Base-by-base conservation (phyloP, 2,888 invertebrate species). In the Dolichomitus sp. region DNA sequence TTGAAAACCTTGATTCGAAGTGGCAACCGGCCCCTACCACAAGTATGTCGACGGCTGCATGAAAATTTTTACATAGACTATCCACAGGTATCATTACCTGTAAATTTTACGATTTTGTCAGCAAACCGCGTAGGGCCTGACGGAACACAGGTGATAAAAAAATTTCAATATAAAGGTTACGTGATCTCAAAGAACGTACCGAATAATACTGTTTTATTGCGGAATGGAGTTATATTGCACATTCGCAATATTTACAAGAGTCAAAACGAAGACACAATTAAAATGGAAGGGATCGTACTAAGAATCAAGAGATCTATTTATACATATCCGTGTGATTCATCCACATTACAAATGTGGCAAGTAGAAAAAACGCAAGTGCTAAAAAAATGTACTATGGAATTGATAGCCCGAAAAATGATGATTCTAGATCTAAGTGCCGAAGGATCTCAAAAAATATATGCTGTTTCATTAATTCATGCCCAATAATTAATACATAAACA, bases 181-280 rank as follows among this genome's bases (percentile, higher is more conserved):
- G n/a, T 30, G 6, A 66, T 66, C 30, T 48, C 50, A 50, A 33
- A 48, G 2, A 57, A 66, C 12, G 12, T 27, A 6, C 66, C 76
- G n/a, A 69, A 80, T 72, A 83, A 83, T 66, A 57, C 65, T 2
- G 61, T 80, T 11, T 37, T 83, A 37, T 65, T 83, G 19, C 1
- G 40, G 0, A 57, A 72, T 30, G 66, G 79, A 59, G 30, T 14
- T 1, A 59, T 59, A 17, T 50, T 50, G 7, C 50, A 50, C 1
- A 19, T 50, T 4, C 17, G 17, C n/a, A 19, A 50, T 50, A 50
- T 50, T 5, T 50, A 50, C 50, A 50, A 50, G 5, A 17, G 17
- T 1, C 50, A 19, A 50, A 17, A 50, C 19, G 19, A 50, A 50
- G 17, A 50, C 7, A 50, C 6, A 19, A 50, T 50, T 17, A 50